Evolutionary conservation across 2,113 vertebrate genomes (phyloP), one percentile per base, ranked within the genome.

Genomic region (Alexandromys fortis): DNA sequence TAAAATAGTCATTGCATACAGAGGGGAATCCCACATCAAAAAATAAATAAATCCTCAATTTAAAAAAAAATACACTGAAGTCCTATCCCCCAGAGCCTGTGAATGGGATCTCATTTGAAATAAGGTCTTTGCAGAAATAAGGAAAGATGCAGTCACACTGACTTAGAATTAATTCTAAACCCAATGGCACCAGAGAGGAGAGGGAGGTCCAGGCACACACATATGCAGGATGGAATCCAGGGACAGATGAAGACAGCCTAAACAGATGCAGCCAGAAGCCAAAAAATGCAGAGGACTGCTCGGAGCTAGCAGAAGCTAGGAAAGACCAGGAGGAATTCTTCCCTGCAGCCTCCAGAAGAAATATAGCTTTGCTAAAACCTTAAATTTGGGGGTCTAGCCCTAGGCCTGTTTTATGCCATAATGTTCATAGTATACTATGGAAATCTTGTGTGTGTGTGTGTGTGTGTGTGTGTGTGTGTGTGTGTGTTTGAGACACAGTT

Each of bases 61-160:
- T 17, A 30, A 85, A 65, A 65, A 42, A 63, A 58, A 58, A 58
- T 55, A 35, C 2, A 28, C n/a, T 85, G 63, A 73, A 76, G 9
- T 76, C 38, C 47, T 85, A 61, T 73, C 19, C 61, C 24, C 81
- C 63, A 16, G 38, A 33, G 61, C 42, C 67, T 63, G 14, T 86
- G 58, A 49, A 42, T 61, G 19, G 33, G 49, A 86, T 83, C 76
- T 86, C 88, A 49, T 82, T 91, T 95, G 78, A 47, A 94, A 86
- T 21, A 86, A 52, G 49, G 72, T 49, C 72, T 95, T 92, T 49
- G 58, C 58, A 89, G 24, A 67, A 83, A 68, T 30, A 77, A 70
- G 77, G 75, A 83, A 68, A 75, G 55, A 73, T 52, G 52, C 76
- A 13, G 10, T 67, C 82, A 33, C 45, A 42, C 38, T 52, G 75